Conservation (phyloP, 2,797 vertebrate species). For the Orestias chungarensis region DNA sequence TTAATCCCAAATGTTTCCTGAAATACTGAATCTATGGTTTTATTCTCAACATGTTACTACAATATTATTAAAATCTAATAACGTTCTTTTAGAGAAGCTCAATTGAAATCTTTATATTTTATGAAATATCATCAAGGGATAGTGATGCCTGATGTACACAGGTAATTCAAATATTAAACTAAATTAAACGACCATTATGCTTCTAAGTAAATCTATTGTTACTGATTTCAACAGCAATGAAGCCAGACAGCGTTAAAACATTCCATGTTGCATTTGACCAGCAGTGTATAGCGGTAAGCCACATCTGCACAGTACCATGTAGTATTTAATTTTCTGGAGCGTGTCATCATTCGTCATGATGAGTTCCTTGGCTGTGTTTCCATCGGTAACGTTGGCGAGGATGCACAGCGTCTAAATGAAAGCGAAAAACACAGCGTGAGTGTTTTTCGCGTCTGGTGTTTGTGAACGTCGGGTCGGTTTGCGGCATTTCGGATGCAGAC, state of each 20-base stretch:
- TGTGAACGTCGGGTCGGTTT: not conserved
- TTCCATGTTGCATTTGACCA: not conserved
- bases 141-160: not conserved
- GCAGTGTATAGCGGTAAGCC: no score
- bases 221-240: not conserved
- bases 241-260: not conserved
- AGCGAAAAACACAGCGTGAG: constrained; percentile 1
- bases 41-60: not conserved
- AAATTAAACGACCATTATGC: not conserved
- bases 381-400: constrained; percentile 95
- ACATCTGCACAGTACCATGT: constrained; percentile 85
- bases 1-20: not conserved
- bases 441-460: not conserved
- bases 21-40: not conserved
- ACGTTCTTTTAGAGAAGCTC: not conserved
- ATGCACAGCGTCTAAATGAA: constrained; percentile 92
- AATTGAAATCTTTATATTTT: not conserved
- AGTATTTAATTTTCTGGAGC: constrained; percentile 98
- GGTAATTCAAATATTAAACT: not conserved
- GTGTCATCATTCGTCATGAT: constrained; percentile 99
- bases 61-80: not conserved
- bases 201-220: not conserved
- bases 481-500: not conserved
- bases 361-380: constrained; percentile 96
- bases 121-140: not conserved